These are phyloP conservation scores for Pecten maximus DNA, from an alignment of 2,888 invertebrate species.

Conservation along the genomic window DNA sequence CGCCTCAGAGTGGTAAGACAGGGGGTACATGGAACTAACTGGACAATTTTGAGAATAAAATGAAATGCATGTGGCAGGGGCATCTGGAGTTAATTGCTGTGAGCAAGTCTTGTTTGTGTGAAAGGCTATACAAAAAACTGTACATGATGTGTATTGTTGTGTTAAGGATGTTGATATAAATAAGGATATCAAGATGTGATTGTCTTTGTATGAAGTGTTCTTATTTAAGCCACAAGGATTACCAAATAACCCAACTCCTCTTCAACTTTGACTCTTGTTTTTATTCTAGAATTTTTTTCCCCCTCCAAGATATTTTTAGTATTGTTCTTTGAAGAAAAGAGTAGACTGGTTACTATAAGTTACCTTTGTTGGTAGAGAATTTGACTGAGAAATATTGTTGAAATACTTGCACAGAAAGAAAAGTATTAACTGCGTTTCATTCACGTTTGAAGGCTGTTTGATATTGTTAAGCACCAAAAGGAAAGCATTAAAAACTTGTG, in stretches of 20 bases:
- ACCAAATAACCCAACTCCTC: conserved; percentile 29
- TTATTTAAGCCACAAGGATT: conserved; percentile 31
- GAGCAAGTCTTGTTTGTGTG: conserved; percentile 35
- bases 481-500: neutral
- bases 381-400: neutral
- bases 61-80: conserved; percentile 33
- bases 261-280: neutral
- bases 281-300: neutral
- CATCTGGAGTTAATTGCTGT: conserved; percentile 28
- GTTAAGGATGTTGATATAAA: conserved; percentile 22
- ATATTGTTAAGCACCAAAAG: neutral
- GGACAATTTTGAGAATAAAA: conserved; percentile 6
- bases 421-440: neutral
- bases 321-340: neutral
- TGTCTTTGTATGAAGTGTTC: conserved; percentile 31
- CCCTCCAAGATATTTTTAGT: neutral
- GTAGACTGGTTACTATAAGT: neutral
- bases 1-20: conserved; percentile 64
- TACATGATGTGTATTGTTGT: conserved; percentile 27
- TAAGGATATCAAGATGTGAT: conserved; percentile 18
- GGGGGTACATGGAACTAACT: conserved; percentile 68
- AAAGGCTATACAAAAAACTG: neutral
- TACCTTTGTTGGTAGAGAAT: neutral
- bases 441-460: neutral
- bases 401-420: neutral